These are phyloP conservation scores for Nesogale talazaci DNA, from an alignment of 2,113 vertebrate species.

Conservation along the genomic window DNA sequence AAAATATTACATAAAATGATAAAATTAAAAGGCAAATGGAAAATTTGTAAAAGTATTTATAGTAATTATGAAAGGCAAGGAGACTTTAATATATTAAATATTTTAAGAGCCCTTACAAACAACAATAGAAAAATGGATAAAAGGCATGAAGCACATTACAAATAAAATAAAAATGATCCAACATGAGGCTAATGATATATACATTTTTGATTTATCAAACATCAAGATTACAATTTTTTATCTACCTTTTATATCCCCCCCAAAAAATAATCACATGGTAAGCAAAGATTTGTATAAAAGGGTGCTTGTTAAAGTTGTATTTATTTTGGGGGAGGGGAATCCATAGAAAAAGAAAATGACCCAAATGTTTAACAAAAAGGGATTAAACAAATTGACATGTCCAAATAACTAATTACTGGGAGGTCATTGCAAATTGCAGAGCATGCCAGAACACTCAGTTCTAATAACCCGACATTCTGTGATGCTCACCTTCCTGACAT, in stretches of 20 bases:
- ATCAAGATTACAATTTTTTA: not conserved
- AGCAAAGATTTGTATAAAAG: not conserved
- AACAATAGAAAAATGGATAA: conserved; percentile 27
- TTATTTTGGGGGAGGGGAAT: not conserved
- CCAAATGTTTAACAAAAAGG: not conserved
- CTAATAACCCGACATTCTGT: no score
- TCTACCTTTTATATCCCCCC: not conserved
- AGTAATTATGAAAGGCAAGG: not conserved
- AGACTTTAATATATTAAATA: not conserved
- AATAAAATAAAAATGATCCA: not conserved
- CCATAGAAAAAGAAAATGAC: not conserved
- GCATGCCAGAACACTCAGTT: no score
- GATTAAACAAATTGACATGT: not conserved
- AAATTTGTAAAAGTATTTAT: not conserved
- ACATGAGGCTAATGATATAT: not conserved
- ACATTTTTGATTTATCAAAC: not conserved
- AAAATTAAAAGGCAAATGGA: not conserved
- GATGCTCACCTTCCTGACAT: no score
- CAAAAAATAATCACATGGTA: not conserved
- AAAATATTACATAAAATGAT: not conserved
- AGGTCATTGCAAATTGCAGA: not conserved
- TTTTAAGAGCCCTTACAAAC: not conserved
- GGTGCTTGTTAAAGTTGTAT: not conserved
- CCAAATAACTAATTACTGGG: not conserved
- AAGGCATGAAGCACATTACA: not conserved